Percentiles rank a stretch among this genome's conserved stretches.
phyloP scores from a whole-genome alignment of 2,113 vertebrate species.

The Equus przewalskii region DNA sequence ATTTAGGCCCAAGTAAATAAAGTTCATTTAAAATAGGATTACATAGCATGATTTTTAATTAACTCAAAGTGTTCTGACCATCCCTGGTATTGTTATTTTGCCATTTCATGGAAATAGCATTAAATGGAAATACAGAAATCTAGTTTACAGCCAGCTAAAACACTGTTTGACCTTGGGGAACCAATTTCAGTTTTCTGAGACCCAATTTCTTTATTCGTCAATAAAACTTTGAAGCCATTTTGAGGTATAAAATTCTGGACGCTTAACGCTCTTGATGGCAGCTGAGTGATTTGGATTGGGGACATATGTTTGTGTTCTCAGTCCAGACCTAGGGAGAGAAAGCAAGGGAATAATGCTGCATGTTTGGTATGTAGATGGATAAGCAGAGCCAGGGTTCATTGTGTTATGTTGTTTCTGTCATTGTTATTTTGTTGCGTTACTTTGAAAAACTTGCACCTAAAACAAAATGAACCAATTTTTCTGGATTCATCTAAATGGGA shows the following conservation, averaged over 20 bases:
- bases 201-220: neutral
- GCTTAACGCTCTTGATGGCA: neutral
- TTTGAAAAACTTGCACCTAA: neutral
- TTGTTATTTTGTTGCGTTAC: neutral
- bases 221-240: neutral
- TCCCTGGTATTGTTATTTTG: neutral
- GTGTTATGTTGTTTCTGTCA: neutral
- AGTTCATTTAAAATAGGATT: slow-evolving; percentile 38
- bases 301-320: neutral
- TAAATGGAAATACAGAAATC: neutral
- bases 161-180: neutral
- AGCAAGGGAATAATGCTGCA: neutral
- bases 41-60: neutral
- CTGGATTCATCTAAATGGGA: neutral
- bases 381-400: neutral
- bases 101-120: neutral
- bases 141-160: neutral
- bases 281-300: neutral
- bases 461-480: neutral
- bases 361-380: neutral
- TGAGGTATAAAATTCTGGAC: neutral
- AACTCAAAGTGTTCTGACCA: slow-evolving; percentile 16
- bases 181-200: neutral
- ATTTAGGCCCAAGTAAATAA: slow-evolving; percentile 2
- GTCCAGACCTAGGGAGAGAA: neutral